phyloP scores from a whole-genome alignment of 2,797 vertebrate genomes.

The Erethizon dorsatum region DNA sequence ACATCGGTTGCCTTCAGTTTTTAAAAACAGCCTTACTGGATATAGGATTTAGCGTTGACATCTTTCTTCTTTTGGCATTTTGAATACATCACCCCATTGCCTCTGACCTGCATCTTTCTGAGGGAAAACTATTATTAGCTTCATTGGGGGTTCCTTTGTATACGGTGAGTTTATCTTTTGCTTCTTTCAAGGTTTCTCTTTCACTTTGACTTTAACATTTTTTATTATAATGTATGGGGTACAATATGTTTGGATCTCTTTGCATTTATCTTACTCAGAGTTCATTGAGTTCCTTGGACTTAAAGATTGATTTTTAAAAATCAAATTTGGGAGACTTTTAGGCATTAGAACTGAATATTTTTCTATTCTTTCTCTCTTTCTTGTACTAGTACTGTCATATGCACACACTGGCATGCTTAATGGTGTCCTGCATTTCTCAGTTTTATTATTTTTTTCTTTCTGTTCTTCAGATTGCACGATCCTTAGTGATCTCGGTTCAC shows the following conservation, averaged over 20 bases:
- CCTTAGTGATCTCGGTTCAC: background rate
- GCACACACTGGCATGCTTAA: background rate
- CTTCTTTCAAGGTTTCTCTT: background rate
- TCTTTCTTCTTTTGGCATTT: background rate
- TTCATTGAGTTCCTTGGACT: background rate
- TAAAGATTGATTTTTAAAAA: background rate
- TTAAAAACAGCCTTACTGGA: background rate
- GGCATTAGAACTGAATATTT: background rate
- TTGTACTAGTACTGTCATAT: background rate
- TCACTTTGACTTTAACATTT: background rate
- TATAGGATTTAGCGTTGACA: background rate
- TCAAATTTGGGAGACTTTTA: background rate
- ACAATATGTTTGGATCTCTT: background rate
- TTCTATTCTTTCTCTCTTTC: background rate
- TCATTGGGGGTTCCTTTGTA: background rate
- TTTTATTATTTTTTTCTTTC: background rate
- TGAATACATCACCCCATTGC: background rate
- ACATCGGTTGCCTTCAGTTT: background rate
- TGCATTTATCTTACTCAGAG: background rate
- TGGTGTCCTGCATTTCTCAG: background rate
- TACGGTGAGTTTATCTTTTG: background rate
- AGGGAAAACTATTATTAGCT: background rate
- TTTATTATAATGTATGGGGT: background rate
- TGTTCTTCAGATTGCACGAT: background rate
- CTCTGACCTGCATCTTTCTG: background rate